phyloP scores from a whole-genome alignment of 2,888 invertebrate species.

The Melitaea athalia region DNA sequence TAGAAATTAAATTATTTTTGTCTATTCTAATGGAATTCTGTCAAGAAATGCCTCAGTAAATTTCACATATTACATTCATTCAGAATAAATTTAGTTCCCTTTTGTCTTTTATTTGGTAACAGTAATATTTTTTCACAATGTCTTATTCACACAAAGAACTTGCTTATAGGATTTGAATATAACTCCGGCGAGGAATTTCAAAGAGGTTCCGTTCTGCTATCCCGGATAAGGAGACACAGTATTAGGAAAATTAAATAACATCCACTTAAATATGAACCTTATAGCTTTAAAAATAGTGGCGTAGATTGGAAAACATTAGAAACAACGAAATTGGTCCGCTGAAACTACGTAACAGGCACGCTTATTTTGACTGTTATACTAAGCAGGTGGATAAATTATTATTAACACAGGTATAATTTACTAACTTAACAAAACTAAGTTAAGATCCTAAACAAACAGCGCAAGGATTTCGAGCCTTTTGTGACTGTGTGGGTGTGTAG shows the following conservation, averaged over 20 bases:
- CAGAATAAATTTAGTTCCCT: constrained; percentile 15
- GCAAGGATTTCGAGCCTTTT: constrained; percentile 16
- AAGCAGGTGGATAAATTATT: constrained; percentile 47
- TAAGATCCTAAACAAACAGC: constrained; percentile 33
- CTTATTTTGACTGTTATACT: constrained; percentile 50
- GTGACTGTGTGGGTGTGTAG: constrained; percentile 6
- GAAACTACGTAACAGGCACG: constrained; percentile 49
- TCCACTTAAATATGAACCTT: constrained; percentile 45
- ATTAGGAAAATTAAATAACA: constrained; percentile 46
- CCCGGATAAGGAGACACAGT: constrained; percentile 60
- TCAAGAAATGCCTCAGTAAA: background rate
- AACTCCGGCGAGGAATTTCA: constrained; percentile 54
- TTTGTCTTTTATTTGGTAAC: constrained; percentile 17
- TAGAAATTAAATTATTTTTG: background rate
- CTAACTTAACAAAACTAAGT: constrained; percentile 22
- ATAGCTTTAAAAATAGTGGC: constrained; percentile 28
- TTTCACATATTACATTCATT: background rate
- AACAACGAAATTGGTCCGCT: constrained; percentile 55
- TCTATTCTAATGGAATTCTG: background rate
- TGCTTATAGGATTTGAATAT: constrained; percentile 41
- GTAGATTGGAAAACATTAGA: constrained; percentile 47
- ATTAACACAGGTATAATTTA: constrained; percentile 36
- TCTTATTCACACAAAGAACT: constrained; percentile 38
- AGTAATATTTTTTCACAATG: constrained; percentile 28
- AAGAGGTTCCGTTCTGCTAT: constrained; percentile 57